Conservation (phyloP, 2,888 invertebrate genomes). For the Rhamnusium bicolor region DNA sequence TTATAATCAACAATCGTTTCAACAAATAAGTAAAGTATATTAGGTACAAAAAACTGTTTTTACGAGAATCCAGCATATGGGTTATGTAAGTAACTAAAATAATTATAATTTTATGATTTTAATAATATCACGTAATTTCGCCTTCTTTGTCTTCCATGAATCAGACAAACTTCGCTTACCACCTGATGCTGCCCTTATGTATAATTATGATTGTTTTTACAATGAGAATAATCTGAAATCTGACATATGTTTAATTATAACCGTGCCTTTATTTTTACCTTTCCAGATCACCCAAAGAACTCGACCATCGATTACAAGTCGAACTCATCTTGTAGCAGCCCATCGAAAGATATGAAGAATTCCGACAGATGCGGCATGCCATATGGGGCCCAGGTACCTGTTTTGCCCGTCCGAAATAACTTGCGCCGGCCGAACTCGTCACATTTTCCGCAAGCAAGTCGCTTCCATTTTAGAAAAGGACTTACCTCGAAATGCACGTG, state of each 20-base stretch:
- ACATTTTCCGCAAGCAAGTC: conserved; percentile 82
- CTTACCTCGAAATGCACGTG: conserved; percentile 90
- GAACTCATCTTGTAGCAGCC: conserved; percentile 90
- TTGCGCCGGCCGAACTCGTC: conserved; percentile 79
- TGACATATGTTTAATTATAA: conserved; percentile 14
- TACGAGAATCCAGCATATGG: conserved; percentile 7
- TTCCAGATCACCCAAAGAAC: conserved; percentile 90
- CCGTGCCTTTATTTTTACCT: conserved; percentile 27
- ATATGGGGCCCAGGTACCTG: conserved; percentile 74
- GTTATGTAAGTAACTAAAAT: conserved; percentile 7
- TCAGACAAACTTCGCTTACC: conserved; percentile 11
- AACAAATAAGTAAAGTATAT: background rate
- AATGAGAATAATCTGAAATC: background rate
- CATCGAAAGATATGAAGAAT: conserved; percentile 81
- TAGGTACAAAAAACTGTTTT: background rate
- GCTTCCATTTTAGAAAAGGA: conserved; percentile 91
- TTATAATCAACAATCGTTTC: background rate
- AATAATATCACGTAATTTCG: background rate
- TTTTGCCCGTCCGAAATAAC: conserved; percentile 84
- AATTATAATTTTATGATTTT: conserved; percentile 9
- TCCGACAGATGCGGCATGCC: conserved; percentile 73
- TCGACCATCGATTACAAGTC: conserved; percentile 90
- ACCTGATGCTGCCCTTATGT: conserved; percentile 25
- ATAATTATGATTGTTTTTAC: conserved; percentile 24
- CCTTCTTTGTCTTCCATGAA: too few species aligned